These are phyloP conservation scores for Coturnix japonica DNA, from an alignment of 2,113 vertebrate genomes.

Conservation along the genomic window DNA sequence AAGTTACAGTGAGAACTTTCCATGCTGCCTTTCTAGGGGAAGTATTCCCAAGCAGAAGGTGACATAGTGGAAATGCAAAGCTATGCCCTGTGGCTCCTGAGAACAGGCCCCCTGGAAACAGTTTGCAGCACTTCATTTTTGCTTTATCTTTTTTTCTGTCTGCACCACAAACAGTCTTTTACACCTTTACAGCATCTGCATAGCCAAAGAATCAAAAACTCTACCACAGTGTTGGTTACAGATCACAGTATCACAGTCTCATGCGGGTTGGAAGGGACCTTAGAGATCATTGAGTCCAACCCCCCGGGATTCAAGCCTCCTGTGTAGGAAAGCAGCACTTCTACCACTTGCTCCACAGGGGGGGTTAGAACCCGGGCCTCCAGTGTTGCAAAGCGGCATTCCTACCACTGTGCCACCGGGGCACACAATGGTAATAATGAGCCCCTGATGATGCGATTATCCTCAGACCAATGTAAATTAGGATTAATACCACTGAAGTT, in stretches of 20 bases:
- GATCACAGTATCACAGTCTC: too few relatives aligned
- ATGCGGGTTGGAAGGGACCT: too few relatives aligned
- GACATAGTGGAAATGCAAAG: conserved; percentile 31
- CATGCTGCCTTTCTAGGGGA: not conserved
- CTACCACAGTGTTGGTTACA: not conserved
- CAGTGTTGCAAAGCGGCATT: too few relatives aligned
- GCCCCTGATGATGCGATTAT: not conserved
- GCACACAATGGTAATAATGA: conserved; percentile 12
- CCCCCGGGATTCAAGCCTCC: too few relatives aligned
- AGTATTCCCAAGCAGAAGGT: not conserved
- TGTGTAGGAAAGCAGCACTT: too few relatives aligned
- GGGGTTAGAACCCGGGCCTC: too few relatives aligned
- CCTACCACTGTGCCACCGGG: too few relatives aligned
- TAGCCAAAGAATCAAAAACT: conserved; percentile 9
- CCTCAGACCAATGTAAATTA: not conserved
- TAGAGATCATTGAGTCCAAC: too few relatives aligned
- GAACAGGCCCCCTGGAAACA: not conserved
- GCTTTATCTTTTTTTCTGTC: not conserved
- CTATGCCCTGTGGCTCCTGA: not conserved
- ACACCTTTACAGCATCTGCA: not conserved
- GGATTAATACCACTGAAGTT: conserved; percentile 29
- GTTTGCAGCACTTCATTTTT: conserved; percentile 17
- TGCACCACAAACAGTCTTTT: not conserved
- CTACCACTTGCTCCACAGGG: too few relatives aligned
- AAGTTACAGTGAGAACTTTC: not conserved